phyloP scores from a whole-genome alignment of 2,797 vertebrate genomes.

The Amphiprion clarkii region DNA sequence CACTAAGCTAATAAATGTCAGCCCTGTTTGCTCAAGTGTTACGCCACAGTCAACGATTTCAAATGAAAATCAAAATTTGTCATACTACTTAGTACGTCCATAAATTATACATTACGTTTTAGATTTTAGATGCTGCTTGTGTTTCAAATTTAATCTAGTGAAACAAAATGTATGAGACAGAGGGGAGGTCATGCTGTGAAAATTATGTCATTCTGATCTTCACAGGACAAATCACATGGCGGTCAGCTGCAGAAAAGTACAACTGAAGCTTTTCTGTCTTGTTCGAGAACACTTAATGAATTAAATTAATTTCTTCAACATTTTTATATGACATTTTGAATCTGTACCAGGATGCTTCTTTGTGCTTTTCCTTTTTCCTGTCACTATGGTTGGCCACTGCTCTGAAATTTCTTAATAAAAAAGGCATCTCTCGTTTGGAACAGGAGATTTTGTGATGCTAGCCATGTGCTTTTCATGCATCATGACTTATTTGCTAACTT shows the following conservation, averaged over 20 bases:
- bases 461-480: background rate
- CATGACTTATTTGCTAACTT: background rate
- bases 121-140: background rate
- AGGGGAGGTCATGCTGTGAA: slow-evolving; percentile 30
- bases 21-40: slow-evolving; percentile 10
- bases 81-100: background rate
- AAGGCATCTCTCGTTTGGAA: background rate
- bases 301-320: background rate
- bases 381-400: no score
- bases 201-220: slow-evolving; percentile 27
- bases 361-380: no score
- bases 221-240: slow-evolving; percentile 21
- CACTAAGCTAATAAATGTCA: slow-evolving; percentile 31
- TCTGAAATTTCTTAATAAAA: no score
- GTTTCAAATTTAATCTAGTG: background rate
- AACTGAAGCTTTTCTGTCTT: background rate
- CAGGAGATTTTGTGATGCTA: background rate
- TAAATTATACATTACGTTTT: no score
- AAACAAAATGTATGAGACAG: background rate
- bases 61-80: slow-evolving; percentile 10
- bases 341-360: no score
- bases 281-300: background rate
- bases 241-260: slow-evolving; percentile 30
- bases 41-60: background rate
- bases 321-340: no score